These are phyloP conservation scores for Antheraea yamamai DNA, from an alignment of 2,888 invertebrate species.

Conservation along the genomic window DNA sequence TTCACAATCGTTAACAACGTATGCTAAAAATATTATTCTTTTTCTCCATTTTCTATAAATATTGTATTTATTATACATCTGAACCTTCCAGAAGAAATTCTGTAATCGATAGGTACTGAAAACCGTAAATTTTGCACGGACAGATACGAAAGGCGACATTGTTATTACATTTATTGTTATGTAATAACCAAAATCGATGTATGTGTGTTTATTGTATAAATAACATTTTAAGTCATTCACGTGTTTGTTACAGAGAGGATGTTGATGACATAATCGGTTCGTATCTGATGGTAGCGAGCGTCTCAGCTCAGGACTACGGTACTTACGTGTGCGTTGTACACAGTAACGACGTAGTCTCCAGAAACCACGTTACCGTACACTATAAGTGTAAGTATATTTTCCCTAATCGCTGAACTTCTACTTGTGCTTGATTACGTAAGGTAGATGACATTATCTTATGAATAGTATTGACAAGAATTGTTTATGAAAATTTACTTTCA, in stretches of 20 bases:
- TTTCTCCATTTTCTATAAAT: no score
- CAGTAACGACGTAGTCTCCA: slow-evolving; percentile 81
- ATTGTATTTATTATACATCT: no score
- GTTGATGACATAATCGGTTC: slow-evolving; percentile 87
- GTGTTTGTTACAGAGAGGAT: slow-evolving; percentile 83
- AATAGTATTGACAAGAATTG: not conserved
- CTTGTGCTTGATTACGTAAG: not conserved
- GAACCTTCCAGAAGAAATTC: no score
- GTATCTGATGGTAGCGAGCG: slow-evolving; percentile 83
- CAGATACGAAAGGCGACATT: no score
- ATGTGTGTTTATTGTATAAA: not conserved
- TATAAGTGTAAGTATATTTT: slow-evolving; percentile 74
- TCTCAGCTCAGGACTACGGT: slow-evolving; percentile 85
- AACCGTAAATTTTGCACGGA: no score
- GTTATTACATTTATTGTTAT: no score
- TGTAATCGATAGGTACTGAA: no score
- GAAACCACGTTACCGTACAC: slow-evolving; percentile 75
- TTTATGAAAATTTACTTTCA: not conserved
- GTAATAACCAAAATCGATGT: no score
- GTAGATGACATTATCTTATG: not conserved
- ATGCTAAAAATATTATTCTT: no score
- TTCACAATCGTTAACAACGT: no score
- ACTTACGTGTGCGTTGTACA: slow-evolving; percentile 87
- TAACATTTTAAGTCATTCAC: not conserved
- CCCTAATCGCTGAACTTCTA: not conserved